phyloP scores from a whole-genome alignment of 2,797 vertebrate genomes.

The Sebastes nivosus region DNA sequence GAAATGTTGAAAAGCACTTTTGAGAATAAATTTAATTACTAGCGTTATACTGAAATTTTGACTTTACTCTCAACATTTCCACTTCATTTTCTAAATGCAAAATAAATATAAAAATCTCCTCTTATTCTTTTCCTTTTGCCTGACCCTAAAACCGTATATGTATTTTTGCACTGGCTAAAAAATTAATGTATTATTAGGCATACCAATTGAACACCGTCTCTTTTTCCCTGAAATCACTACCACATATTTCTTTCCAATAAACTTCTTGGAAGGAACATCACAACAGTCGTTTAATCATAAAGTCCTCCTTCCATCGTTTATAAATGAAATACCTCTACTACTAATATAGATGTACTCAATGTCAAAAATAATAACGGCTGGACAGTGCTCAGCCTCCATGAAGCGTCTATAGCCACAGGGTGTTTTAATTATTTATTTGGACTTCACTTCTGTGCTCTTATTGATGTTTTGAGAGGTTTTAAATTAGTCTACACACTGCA shows the following conservation, averaged over 20 bases:
- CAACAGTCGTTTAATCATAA: not conserved
- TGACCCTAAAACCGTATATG: accelerated
- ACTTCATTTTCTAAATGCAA: not conserved
- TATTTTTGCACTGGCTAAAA: not conserved
- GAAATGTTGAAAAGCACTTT: no score
- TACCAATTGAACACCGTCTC: not conserved
- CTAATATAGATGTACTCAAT: not conserved
- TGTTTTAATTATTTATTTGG: not conserved
- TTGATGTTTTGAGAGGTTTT: not conserved
- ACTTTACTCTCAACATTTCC: not conserved
- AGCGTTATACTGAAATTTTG: no score
- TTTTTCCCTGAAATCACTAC: not conserved
- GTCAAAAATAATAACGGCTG: no score
- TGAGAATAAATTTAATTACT: no score
- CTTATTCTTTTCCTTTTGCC: not conserved
- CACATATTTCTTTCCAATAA: not conserved
- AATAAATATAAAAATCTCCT: not conserved
- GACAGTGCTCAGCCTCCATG: accelerated
- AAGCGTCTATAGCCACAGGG: not conserved
- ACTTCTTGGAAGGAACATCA: not conserved
- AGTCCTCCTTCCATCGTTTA: not conserved
- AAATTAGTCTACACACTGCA: not conserved
- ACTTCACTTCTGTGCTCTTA: not conserved
- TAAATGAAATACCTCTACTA: not conserved
- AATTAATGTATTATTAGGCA: not conserved